Evolutionary conservation across 2,797 vertebrate species (phyloP).

Genomic region (Trichosurus vulpecula): DNA sequence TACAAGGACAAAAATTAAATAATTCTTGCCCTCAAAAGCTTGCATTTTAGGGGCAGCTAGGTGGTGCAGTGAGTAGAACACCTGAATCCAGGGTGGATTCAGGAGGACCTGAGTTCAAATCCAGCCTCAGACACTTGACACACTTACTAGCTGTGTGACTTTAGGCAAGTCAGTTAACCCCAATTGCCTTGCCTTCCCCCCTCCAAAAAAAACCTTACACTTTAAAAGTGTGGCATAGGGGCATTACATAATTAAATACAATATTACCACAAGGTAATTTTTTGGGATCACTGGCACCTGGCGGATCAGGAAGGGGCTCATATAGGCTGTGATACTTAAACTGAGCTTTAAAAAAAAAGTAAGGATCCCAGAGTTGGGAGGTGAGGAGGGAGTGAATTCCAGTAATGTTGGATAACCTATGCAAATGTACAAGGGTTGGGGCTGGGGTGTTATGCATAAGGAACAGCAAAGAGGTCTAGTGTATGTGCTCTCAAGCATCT

Average conservation of each 20-base stretch:
- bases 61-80: too few species aligned
- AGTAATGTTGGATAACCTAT: not conserved
- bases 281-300: not conserved
- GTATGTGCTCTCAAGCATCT: not conserved
- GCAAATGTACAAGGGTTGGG: not conserved
- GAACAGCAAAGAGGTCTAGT: not conserved
- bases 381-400: not conserved
- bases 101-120: too few species aligned
- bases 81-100: too few species aligned
- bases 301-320: not conserved
- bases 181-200: too few species aligned
- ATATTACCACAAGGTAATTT: not conserved
- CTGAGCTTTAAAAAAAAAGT: not conserved
- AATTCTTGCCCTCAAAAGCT: not conserved
- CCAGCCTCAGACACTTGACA: too few species aligned
- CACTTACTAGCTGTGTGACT: too few species aligned
- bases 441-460: not conserved
- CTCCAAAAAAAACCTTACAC: not conserved
- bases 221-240: not conserved
- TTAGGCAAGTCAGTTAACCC: too few species aligned
- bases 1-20: not conserved
- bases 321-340: not conserved
- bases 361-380: not conserved
- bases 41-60: too few species aligned
- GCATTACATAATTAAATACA: not conserved